A percentile compares a stretch with the other conserved stretches of the same genome.
These are phyloP conservation scores for Eledona agricola DNA, from an alignment of 2,888 invertebrate species.

Conservation along the genomic window DNA sequence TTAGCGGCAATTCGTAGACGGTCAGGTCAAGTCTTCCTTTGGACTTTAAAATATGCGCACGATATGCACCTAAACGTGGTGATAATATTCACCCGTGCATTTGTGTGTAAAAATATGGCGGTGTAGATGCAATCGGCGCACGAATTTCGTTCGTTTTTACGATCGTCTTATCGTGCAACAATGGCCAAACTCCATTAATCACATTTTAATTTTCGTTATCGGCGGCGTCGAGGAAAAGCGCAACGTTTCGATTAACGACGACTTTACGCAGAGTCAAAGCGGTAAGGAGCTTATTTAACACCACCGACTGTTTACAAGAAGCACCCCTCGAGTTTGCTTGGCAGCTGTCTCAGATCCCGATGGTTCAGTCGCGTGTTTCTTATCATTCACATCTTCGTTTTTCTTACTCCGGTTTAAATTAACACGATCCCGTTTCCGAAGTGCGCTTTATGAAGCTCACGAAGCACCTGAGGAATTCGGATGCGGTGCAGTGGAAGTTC, in stretches of 20 bases:
- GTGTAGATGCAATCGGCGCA: slow-evolving; percentile 30
- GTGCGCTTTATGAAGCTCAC: background rate
- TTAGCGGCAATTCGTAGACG: too few species aligned
- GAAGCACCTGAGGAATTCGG: background rate
- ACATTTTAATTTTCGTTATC: slow-evolving; percentile 33
- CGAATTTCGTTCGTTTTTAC: slow-evolving; percentile 30
- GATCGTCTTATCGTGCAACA: slow-evolving; percentile 23
- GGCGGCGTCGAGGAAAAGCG: slow-evolving; percentile 1
- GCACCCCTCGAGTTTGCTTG: slow-evolving; percentile 19
- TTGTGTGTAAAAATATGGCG: slow-evolving; percentile 20
- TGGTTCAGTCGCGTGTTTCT: slow-evolving; percentile 35
- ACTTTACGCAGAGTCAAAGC: slow-evolving; percentile 12
- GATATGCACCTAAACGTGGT: slow-evolving; percentile 26
- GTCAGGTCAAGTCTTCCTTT: too few species aligned
- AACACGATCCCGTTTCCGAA: slow-evolving; percentile 8
- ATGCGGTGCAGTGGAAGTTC: background rate
- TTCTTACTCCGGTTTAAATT: slow-evolving; percentile 10
- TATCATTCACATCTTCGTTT: slow-evolving; percentile 34
- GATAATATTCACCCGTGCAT: slow-evolving; percentile 33
- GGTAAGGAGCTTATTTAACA: slow-evolving; percentile 29
- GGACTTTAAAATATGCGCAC: too few species aligned
- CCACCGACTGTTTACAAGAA: slow-evolving; percentile 25
- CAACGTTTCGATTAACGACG: slow-evolving; percentile 11
- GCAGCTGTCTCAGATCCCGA: slow-evolving; percentile 28
- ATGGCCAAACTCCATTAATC: slow-evolving; percentile 28